A percentile compares a stretch with the other conserved stretches of the same genome.
phyloP scores from a whole-genome alignment of 2,797 vertebrate genomes.

The Anabas testudineus region DNA sequence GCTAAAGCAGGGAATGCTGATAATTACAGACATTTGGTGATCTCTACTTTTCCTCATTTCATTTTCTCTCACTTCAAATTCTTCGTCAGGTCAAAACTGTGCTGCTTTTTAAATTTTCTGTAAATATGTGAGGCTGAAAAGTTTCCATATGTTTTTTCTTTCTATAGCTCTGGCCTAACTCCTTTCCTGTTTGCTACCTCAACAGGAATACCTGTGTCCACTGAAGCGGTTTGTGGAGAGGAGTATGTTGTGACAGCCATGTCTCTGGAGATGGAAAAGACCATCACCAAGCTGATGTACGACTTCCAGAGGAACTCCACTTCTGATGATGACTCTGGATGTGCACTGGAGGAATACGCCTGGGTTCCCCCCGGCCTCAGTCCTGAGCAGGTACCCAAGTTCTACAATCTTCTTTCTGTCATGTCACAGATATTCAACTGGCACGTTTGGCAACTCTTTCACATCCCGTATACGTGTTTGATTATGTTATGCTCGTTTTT shows the following conservation, averaged over 20 bases:
- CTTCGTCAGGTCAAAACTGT: too few species aligned
- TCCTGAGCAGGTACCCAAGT: constrained; percentile 92
- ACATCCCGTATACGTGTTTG: neutral
- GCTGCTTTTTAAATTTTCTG: neutral
- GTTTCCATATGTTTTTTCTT: neutral
- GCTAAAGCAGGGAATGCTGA: constrained; percentile 20
- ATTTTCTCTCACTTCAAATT: too few species aligned
- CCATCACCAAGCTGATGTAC: constrained; percentile 98
- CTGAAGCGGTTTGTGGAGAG: constrained; percentile 84
- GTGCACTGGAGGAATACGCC: constrained; percentile 95
- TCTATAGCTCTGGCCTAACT: neutral
- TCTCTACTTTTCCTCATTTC: neutral
- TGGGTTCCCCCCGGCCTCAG: constrained; percentile 98
- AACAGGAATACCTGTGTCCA: constrained; percentile 68
- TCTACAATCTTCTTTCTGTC: neutral
- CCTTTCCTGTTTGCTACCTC: constrained; percentile 6
- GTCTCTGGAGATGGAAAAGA: constrained; percentile 99
- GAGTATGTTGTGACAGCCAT: constrained; percentile 95
- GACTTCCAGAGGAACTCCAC: constrained; percentile 99
- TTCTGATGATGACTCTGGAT: constrained; percentile 97
- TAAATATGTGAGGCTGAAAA: constrained; percentile 5
- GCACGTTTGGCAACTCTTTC: neutral
- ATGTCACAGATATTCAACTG: constrained; percentile 10
- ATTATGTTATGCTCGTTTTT: constrained; percentile 36
- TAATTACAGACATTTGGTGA: neutral